Evolutionary conservation across 2,113 vertebrate genomes (phyloP).

Genomic region (Hymenochirus boettgeri): DNA sequence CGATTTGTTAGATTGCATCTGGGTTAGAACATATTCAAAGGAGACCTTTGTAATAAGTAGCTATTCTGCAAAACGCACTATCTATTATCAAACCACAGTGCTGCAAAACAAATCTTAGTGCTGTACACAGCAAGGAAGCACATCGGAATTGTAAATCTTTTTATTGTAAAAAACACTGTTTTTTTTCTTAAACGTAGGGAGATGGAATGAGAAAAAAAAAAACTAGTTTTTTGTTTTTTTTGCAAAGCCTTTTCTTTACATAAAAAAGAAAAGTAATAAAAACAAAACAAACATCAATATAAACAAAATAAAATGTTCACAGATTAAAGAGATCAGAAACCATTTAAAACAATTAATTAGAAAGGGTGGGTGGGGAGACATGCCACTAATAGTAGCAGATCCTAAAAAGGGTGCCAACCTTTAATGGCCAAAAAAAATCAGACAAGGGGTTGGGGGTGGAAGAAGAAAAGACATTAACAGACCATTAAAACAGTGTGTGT

Average conservation of each 20-base stretch:
- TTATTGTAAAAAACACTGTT: conserved; percentile 69
- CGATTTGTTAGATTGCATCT: too few relatives aligned
- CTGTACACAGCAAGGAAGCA: neutral
- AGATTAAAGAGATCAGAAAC: conserved; percentile 40
- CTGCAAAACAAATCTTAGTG: too few relatives aligned
- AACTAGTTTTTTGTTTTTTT: conserved; percentile 18
- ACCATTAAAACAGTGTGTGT: conserved; percentile 21
- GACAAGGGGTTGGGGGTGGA: too few relatives aligned
- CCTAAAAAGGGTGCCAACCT: neutral
- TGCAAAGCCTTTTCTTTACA: conserved; percentile 38
- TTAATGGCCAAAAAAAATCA: conserved; percentile 1
- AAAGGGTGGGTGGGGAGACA: conserved; percentile 35
- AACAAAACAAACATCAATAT: conserved; percentile 47
- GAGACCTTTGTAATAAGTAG: too few relatives aligned
- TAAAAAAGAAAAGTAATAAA: conserved; percentile 41
- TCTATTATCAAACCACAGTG: too few relatives aligned
- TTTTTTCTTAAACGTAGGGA: conserved; percentile 42
- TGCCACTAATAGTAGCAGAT: neutral
- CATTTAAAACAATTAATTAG: conserved; percentile 70
- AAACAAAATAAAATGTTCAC: conserved; percentile 44
- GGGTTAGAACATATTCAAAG: too few relatives aligned
- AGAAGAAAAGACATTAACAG: neutral
- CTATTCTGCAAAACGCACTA: too few relatives aligned
- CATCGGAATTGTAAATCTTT: conserved; percentile 60
- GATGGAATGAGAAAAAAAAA: conserved; percentile 50